These are phyloP conservation scores for Trichonephila inaurata DNA, from an alignment of 1,140 invertebrate species.

Conservation along the genomic window DNA sequence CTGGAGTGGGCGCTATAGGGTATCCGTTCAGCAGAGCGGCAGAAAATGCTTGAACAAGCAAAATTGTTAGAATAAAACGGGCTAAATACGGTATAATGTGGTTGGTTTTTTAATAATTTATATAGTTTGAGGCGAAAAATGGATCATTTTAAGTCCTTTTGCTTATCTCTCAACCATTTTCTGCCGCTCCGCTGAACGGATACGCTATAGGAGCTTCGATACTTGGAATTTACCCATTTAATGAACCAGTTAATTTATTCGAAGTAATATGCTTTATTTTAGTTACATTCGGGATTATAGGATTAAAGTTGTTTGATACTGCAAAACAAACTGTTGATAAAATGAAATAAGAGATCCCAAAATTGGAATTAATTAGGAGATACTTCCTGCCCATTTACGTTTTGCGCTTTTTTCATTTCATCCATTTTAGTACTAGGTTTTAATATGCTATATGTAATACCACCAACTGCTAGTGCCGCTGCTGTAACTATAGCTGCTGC, in stretches of 20 bases:
- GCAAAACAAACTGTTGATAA: slow-evolving; percentile 47
- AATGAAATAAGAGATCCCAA: slow-evolving; percentile 47
- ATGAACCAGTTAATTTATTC: slow-evolving; percentile 7
- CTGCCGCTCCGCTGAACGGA: no score
- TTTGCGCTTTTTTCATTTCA: background rate
- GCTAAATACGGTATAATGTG: no score
- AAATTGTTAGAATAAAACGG: no score
- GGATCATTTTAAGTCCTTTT: no score
- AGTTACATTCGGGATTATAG: slow-evolving; percentile 47
- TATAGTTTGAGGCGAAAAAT: no score
- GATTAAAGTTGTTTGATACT: slow-evolving; percentile 48
- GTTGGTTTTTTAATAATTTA: no score
- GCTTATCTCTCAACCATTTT: no score
- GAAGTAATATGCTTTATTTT: slow-evolving; percentile 48
- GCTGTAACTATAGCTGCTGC: background rate
- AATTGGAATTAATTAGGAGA: no score
- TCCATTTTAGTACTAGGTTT: background rate
- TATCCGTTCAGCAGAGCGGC: no score
- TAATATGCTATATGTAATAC: slow-evolving; percentile 10
- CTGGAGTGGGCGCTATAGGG: background rate
- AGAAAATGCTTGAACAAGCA: no score
- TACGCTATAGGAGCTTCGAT: background rate
- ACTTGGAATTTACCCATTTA: background rate
- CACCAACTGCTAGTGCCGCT: background rate
- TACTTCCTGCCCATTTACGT: slow-evolving; percentile 5